Percentiles rank a stretch among this genome's conserved stretches.
phyloP scores from a whole-genome alignment of 35 echinoderm and acorn worm genomes.

The Amphiura filiformis region DNA sequence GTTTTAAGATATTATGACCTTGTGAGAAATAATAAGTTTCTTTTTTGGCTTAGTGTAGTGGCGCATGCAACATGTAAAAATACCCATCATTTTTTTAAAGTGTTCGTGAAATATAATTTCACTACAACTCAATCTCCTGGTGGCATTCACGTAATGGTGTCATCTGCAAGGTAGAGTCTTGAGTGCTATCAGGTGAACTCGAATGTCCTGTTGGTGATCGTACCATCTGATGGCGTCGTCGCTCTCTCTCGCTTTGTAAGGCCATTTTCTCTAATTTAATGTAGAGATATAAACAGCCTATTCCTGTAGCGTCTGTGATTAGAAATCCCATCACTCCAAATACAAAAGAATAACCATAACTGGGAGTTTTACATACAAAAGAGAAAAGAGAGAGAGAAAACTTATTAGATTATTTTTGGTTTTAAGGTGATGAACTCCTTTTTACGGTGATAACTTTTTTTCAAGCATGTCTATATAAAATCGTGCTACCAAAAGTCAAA shows the following conservation, averaged over 20 bases:
- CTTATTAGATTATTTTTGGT: too few relatives aligned
- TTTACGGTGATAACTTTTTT: too few relatives aligned
- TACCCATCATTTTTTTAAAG: too few relatives aligned
- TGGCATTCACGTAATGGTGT: neutral
- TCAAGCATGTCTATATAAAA: too few relatives aligned
- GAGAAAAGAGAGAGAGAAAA: neutral
- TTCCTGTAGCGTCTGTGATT: constrained; percentile 50
- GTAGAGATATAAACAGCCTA: constrained; percentile 67
- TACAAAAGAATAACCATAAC: constrained; percentile 56
- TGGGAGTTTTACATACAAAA: constrained; percentile 36
- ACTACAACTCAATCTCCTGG: constrained; percentile 2
- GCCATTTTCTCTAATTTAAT: constrained; percentile 69
- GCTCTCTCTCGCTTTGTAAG: constrained; percentile 53
- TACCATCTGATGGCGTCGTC: constrained; percentile 56
- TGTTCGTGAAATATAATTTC: neutral
- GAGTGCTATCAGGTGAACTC: constrained; percentile 22
- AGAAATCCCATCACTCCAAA: constrained; percentile 61
- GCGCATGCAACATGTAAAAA: neutral
- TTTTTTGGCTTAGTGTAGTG: too few relatives aligned
- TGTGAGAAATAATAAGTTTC: too few relatives aligned
- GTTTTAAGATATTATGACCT: too few relatives aligned
- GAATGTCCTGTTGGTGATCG: constrained; percentile 13
- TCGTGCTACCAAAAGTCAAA: too few relatives aligned
- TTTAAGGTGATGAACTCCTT: too few relatives aligned
- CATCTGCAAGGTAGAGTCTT: neutral